phyloP scores from a whole-genome alignment of 2,113 vertebrate genomes.

The Phycodurus eques region DNA sequence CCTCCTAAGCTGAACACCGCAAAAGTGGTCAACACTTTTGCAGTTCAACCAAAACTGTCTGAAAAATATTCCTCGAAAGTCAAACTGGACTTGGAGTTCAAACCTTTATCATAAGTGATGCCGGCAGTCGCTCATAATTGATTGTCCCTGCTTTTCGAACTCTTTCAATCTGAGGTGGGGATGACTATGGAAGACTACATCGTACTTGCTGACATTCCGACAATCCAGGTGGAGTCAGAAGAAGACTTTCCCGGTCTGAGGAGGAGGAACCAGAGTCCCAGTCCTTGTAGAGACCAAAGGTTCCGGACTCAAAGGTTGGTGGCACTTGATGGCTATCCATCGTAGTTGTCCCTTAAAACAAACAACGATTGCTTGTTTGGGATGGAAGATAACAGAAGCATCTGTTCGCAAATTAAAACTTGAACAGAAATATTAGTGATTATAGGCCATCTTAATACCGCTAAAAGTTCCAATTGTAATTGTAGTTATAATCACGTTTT shows the following conservation, averaged over 20 bases:
- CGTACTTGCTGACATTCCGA: constrained; percentile 85
- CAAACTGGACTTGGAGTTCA: too few species aligned
- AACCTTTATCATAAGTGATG: too few species aligned
- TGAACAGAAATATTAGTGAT: too few species aligned
- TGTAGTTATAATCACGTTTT: too few species aligned
- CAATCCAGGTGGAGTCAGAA: constrained; percentile 77
- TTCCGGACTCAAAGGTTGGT: constrained; percentile 78
- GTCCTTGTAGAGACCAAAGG: constrained; percentile 84
- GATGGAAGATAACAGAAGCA: not conserved
- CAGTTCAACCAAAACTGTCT: too few species aligned
- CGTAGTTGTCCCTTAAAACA: not conserved
- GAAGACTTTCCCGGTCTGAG: constrained; percentile 60
- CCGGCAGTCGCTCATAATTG: too few species aligned
- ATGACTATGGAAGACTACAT: constrained; percentile 89
- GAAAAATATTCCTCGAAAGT: too few species aligned
- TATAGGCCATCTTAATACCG: too few species aligned
- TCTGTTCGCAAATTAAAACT: not conserved
- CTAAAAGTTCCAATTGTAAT: too few species aligned
- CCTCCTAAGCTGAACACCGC: too few species aligned
- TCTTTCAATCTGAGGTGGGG: constrained; percentile 54
- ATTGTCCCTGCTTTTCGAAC: not conserved
- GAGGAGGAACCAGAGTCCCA: constrained; percentile 78
- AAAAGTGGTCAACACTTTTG: too few species aligned
- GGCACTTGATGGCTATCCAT: not conserved
- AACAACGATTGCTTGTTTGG: not conserved